Evolutionary conservation across 2,797 vertebrate species (phyloP).

Genomic region (Rhinatrema bivittatum): DNA sequence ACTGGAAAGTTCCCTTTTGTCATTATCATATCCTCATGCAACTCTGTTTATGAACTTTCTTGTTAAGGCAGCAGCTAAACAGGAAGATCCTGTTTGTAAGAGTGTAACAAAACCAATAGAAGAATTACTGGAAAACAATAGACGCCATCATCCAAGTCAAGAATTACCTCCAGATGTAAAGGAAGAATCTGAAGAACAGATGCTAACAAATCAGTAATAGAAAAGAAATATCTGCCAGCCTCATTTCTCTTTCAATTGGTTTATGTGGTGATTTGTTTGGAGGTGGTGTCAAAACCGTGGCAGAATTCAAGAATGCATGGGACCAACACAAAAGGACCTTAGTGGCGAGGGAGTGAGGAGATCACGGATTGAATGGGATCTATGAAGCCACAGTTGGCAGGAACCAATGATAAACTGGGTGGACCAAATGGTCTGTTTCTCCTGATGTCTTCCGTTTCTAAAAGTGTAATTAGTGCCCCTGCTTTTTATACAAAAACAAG

Average conservation of each 20-base stretch:
- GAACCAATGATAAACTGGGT: no score
- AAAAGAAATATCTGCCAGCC: neutral
- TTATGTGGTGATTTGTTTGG: no score
- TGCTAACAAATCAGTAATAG: fast-evolving
- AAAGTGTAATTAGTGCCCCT: no score
- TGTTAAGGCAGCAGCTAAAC: conserved; percentile 16
- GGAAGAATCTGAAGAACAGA: neutral
- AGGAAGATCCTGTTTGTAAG: conserved; percentile 23
- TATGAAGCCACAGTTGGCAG: no score
- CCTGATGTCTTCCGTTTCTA: no score
- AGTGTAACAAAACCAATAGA: neutral
- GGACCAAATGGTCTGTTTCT: no score
- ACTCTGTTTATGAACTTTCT: conserved; percentile 14
- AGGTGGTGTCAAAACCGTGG: no score
- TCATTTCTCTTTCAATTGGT: neutral
- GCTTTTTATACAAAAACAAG: no score
- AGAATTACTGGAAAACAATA: neutral
- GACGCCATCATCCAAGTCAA: fast-evolving
- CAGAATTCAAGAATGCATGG: no score
- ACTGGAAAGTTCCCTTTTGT: conserved; percentile 42
- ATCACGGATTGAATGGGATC: no score
- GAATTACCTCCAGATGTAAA: fast-evolving
- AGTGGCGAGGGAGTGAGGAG: no score
- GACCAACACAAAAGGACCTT: no score
- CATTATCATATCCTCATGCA: conserved; percentile 9